Evolutionary conservation across 2,888 invertebrate genomes (phyloP).

Genomic region (Scaeva pyrastri): DNA sequence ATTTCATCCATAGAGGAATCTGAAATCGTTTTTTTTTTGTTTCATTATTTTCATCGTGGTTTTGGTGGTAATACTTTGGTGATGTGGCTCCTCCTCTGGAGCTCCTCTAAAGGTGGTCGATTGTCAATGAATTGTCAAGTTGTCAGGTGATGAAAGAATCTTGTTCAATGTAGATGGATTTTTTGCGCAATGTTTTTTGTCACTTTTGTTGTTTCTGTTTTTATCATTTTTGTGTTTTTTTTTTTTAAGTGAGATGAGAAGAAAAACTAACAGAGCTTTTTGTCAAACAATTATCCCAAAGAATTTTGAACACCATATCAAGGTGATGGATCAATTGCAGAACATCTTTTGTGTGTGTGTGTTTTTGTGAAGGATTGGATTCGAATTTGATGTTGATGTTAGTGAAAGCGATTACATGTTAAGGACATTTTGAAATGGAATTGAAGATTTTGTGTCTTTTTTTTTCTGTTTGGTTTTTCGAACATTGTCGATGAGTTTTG

Average conservation of each 20-base stretch:
- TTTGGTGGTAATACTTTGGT: constrained; percentile 9
- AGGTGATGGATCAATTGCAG: constrained; percentile 57
- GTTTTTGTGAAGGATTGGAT: not conserved
- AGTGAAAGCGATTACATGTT: constrained; percentile 56
- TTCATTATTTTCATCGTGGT: constrained; percentile 9
- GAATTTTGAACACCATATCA: constrained; percentile 20
- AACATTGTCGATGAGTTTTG: constrained; percentile 21
- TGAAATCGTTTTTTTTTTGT: constrained; percentile 31
- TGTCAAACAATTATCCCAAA: constrained; percentile 64
- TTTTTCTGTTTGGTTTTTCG: not conserved
- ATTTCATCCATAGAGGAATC: constrained; percentile 63
- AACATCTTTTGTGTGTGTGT: constrained; percentile 23
- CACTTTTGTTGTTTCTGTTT: constrained; percentile 12
- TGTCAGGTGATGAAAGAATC: constrained; percentile 61
- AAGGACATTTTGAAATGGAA: constrained; percentile 26
- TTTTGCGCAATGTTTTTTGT: constrained; percentile 32
- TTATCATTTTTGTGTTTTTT: not conserved
- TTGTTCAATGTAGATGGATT: constrained; percentile 33
- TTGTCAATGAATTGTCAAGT: constrained; percentile 49
- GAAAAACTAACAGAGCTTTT: constrained; percentile 15
- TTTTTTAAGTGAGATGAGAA: constrained; percentile 5
- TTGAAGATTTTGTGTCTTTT: not conserved
- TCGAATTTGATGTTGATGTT: constrained; percentile 47
- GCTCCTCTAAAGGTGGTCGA: constrained; percentile 14
- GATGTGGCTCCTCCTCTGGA: constrained; percentile 4